phyloP scores from a whole-genome alignment of 2,888 invertebrate species.

The Acleris cristana region DNA sequence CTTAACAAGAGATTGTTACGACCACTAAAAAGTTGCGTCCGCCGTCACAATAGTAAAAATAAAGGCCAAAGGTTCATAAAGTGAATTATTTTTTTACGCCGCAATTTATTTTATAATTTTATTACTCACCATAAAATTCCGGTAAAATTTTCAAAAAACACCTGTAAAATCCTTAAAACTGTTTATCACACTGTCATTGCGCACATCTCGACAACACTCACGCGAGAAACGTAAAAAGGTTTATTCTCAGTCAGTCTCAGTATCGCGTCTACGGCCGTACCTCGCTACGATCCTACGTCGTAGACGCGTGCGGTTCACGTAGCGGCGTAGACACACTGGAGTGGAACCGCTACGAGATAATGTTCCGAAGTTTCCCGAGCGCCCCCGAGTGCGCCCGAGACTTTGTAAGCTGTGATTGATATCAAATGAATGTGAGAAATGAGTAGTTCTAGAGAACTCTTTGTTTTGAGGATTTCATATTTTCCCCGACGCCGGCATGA shows the following conservation, averaged over 20 bases:
- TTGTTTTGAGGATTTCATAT: conserved; percentile 78
- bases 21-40: background rate
- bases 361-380: conserved; percentile 65
- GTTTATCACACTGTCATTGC: conserved; percentile 37
- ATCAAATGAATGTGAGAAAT: conserved; percentile 83
- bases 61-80: background rate
- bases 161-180: conserved; percentile 33
- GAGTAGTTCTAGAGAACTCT: conserved; percentile 75
- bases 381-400: conserved; percentile 65
- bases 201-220: conserved; percentile 27
- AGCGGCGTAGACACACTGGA: conserved; percentile 71
- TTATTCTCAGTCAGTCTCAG: conserved; percentile 22
- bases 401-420: conserved; percentile 80
- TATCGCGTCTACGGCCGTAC: conserved; percentile 56
- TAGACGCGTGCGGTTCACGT: conserved; percentile 68
- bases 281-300: conserved; percentile 62
- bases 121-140: conserved; percentile 41
- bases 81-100: background rate
- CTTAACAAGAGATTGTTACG: conserved; percentile 50
- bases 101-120: background rate
- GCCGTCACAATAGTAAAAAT: background rate
- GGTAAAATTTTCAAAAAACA: conserved; percentile 38
- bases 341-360: conserved; percentile 62
- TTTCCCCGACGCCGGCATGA: conserved; percentile 49
- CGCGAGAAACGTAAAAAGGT: conserved; percentile 15